Base-by-base conservation (phyloP, 2,888 invertebrate genomes). In the Adineta ricciae region DNA sequence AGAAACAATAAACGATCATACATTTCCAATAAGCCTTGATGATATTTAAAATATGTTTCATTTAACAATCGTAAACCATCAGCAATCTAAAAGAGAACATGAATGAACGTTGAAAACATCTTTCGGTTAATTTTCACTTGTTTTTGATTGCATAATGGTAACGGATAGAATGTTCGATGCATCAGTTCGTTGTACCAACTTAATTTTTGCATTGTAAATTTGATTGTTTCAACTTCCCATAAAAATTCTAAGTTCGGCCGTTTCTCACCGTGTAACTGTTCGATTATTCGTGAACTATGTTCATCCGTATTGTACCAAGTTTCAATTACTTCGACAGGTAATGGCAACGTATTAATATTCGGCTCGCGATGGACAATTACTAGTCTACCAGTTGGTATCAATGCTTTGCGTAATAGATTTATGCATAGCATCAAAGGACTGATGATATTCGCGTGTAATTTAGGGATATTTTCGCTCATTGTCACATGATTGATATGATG, bases 31-130 rank as follows among this genome's bases (percentile, higher is more conserved):
- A 14, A 14, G 11, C 78, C 78, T 24, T 78, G 38, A n/a, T 78
- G 78, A 78, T 78, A 78, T 78, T 78, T 78, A 41, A 78, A 78
- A 78, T 78, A 78, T n/a, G 41, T 78, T 41, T 78, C 78, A 41
- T 41, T 78, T n/a, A 78, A 78, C 41, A 36, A 32, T 41, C 78
- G 7, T 38, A 78, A 41, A 16, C 78, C 78, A 41, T 78, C 78
- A 11, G 78, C 41, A n/a, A 78, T 78, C 78, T 78, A 36, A 19
- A n/a, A n/a, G n/a, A n/a, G n/a, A n/a, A n/a, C n/a, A n/a, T n/a
- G n/a, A n/a, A n/a, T n/a, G n/a, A n/a, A n/a, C n/a, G n/a, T n/a
- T n/a, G n/a, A n/a, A n/a, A n/a, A 32, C 32, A 3, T 24, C 1
- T 54, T 54, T 54, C 5, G n/a, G n/a, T n/a, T n/a, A n/a, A n/a